Percentiles rank a stretch among this genome's conserved stretches.
phyloP scores from a whole-genome alignment of 2,888 invertebrate species.

The Pseudococcus viburni region DNA sequence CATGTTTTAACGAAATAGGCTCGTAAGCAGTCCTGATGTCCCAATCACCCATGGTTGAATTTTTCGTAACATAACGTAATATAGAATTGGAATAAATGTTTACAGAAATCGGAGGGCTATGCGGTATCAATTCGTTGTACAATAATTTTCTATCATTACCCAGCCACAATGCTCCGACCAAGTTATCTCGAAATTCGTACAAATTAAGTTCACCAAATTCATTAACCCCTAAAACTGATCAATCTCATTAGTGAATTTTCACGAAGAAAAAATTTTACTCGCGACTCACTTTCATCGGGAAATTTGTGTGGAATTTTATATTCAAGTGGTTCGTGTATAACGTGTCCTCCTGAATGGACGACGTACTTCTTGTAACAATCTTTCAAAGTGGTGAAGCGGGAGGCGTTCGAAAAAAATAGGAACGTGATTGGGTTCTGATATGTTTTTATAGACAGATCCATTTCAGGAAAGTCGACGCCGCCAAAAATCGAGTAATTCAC shows the following conservation, averaged over 20 bases:
- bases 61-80: not conserved
- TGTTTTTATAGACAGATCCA: not conserved
- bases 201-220: not conserved
- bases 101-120: slow-evolving; percentile 49
- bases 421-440: not conserved
- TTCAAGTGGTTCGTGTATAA: no score
- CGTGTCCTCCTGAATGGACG: not conserved
- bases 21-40: not conserved
- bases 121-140: slow-evolving; percentile 41
- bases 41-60: not conserved
- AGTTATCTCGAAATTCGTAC: slow-evolving; percentile 43
- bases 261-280: not conserved
- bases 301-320: not conserved
- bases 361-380: not conserved
- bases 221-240: not conserved
- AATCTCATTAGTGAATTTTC: not conserved
- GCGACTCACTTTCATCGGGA: not conserved
- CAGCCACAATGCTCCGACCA: not conserved
- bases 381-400: not conserved
- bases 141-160: not conserved
- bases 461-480: not conserved
- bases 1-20: not conserved
- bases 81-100: slow-evolving; percentile 40
- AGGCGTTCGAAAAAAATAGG: not conserved
- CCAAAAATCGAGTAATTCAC: slow-evolving; percentile 29